These are phyloP conservation scores for Odobenus rosmarus DNA, from an alignment of 2,113 vertebrate species.

Conservation along the genomic window DNA sequence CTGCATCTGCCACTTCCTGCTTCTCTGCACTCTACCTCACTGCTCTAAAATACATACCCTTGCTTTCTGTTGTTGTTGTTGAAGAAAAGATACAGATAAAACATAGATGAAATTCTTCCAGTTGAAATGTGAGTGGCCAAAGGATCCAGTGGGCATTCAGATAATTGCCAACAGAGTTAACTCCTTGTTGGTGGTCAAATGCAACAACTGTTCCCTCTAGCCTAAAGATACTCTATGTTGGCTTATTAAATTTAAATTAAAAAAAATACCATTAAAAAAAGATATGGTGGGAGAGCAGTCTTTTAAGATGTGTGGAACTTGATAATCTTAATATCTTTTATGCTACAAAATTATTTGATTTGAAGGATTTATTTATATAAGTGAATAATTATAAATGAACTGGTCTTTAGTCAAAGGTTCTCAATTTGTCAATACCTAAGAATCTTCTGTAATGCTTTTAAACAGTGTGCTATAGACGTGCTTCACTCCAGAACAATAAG, in stretches of 20 bases:
- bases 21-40: not conserved
- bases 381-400: not conserved
- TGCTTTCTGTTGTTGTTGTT: not conserved
- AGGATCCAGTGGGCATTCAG: not conserved
- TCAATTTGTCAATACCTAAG: not conserved
- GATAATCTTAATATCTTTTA: not conserved
- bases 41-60: not conserved
- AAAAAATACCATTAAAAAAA: not conserved
- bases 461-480: not conserved
- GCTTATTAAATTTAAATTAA: not conserved
- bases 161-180: not conserved
- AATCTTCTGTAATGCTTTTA: not conserved
- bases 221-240: not conserved
- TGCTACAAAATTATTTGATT: not conserved
- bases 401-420: not conserved
- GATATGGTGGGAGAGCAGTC: not conserved
- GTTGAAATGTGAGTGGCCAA: not conserved
- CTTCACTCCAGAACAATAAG: not conserved
- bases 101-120: not conserved
- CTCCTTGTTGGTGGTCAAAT: not conserved
- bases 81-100: not conserved
- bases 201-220: not conserved
- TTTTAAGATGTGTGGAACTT: not conserved
- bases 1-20: not conserved
- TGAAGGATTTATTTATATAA: not conserved